Evolutionary conservation across 2,888 invertebrate genomes (phyloP).

Genomic region (Tenodera sinensis): DNA sequence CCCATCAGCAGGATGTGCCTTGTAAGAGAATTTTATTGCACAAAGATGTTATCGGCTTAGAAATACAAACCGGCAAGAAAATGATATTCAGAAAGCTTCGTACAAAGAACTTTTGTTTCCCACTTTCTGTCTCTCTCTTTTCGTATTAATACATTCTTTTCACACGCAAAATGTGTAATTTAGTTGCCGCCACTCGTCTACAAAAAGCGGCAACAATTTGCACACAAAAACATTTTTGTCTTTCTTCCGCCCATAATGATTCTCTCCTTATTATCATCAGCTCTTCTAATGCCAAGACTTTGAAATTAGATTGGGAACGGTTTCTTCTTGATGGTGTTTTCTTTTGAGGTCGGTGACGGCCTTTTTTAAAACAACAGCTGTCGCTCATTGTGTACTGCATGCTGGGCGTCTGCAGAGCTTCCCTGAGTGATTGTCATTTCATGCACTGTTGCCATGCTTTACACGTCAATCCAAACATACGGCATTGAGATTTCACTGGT

Average conservation of each 20-base stretch:
- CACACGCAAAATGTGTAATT: neutral
- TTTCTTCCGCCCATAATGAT: neutral
- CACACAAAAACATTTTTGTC: constrained; percentile 12
- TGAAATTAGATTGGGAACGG: neutral
- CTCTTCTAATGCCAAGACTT: neutral
- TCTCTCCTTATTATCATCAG: neutral
- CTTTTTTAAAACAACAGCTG: too few species aligned
- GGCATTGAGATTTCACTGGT: too few species aligned
- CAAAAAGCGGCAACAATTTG: constrained; percentile 8
- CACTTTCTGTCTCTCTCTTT: neutral
- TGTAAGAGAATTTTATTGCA: neutral
- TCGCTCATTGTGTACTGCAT: too few species aligned
- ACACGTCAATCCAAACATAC: too few species aligned
- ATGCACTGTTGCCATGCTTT: too few species aligned
- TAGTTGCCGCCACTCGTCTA: neutral
- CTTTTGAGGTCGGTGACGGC: too few species aligned
- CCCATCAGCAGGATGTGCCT: too few species aligned
- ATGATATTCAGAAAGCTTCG: neutral
- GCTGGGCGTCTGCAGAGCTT: neutral
- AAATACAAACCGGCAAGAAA: neutral
- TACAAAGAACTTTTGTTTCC: neutral
- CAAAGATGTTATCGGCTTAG: neutral
- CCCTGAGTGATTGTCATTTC: neutral
- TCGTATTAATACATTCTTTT: neutral
- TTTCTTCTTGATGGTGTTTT: too few species aligned